phyloP scores from a whole-genome alignment of 2,113 vertebrate genomes.

The Panthera leo region DNA sequence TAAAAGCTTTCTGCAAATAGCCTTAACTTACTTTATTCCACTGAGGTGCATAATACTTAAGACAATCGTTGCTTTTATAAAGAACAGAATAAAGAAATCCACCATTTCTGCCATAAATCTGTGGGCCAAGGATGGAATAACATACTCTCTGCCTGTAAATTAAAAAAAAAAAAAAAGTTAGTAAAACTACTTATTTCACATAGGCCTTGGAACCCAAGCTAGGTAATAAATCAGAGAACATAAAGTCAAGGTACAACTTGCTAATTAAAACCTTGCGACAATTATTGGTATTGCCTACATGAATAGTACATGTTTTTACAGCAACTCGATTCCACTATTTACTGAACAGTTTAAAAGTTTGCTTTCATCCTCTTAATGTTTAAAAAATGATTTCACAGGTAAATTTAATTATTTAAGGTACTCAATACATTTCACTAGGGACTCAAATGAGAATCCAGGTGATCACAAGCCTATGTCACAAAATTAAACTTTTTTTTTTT shows the following conservation, averaged over 20 bases:
- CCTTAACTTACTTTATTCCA: slow-evolving; percentile 95
- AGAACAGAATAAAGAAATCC: slow-evolving; percentile 97
- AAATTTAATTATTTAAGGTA: neutral
- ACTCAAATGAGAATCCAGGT: neutral
- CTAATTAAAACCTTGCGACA: neutral
- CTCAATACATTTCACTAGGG: neutral
- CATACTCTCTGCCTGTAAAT: slow-evolving; percentile 91
- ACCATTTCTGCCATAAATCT: slow-evolving; percentile 96
- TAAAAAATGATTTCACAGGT: slow-evolving; percentile 19
- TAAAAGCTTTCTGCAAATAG: slow-evolving; percentile 45
- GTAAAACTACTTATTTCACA: neutral
- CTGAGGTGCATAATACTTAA: slow-evolving; percentile 96
- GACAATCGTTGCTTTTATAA: slow-evolving; percentile 95
- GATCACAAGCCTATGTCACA: neutral
- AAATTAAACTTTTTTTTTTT: neutral
- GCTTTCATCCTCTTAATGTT: slow-evolving; percentile 18
- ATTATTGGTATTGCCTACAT: neutral
- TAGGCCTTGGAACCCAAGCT: neutral
- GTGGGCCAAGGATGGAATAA: slow-evolving; percentile 93
- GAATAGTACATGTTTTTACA: neutral
- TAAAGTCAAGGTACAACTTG: neutral
- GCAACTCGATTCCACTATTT: neutral
- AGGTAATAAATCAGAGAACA: neutral
- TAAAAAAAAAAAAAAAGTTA: slow-evolving; percentile 58
- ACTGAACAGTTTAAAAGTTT: slow-evolving; percentile 13